Conservation (phyloP, 2,888 invertebrate genomes). For the Polydrusus tereticollis region DNA sequence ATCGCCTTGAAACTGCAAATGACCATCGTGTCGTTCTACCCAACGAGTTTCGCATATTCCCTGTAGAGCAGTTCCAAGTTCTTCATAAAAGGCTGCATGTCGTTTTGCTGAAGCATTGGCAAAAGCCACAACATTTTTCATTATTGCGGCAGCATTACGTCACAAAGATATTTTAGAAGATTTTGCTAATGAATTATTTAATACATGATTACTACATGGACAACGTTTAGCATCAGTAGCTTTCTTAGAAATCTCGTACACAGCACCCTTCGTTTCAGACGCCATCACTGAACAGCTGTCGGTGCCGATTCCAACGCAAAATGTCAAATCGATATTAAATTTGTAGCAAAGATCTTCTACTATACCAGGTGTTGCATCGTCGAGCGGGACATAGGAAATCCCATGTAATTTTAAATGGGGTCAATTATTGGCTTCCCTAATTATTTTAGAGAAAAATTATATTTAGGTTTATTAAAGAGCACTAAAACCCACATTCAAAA, state of each 20-base stretch:
- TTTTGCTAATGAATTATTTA: not conserved
- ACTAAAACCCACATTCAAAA: too few species aligned
- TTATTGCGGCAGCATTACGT: not conserved
- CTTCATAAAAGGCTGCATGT: not conserved
- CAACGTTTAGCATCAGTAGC: constrained; percentile 2
- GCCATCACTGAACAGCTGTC: constrained; percentile 5
- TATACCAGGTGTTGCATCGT: not conserved
- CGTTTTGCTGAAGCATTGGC: not conserved
- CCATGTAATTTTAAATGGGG: too few species aligned
- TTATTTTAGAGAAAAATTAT: too few species aligned
- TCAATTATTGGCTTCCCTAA: too few species aligned
- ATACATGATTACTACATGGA: not conserved
- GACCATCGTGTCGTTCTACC: not conserved
- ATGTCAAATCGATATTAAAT: not conserved
- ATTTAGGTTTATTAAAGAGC: too few species aligned
- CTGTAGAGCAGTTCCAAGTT: not conserved
- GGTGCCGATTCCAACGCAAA: not conserved
- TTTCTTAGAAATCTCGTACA: not conserved
- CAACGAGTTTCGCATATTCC: not conserved
- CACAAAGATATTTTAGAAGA: not conserved
- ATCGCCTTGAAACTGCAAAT: not conserved
- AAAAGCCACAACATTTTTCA: not conserved
- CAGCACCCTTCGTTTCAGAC: not conserved
- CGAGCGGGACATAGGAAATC: too few species aligned
- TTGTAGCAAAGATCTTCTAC: not conserved